phyloP scores from a whole-genome alignment of 2,888 invertebrate species.

The Halictus ligatus region DNA sequence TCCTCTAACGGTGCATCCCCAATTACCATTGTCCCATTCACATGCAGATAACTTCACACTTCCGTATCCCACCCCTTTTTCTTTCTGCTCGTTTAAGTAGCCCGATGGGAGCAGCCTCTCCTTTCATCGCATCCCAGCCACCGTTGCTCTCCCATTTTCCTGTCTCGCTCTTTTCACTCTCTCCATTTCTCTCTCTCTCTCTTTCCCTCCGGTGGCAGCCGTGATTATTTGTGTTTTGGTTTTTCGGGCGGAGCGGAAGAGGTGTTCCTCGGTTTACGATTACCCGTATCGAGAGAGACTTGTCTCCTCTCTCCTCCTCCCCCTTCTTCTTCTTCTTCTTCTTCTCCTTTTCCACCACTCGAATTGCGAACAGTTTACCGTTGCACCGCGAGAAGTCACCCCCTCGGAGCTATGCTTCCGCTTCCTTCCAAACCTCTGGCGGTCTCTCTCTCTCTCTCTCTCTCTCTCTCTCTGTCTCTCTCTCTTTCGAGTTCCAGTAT shows the following conservation, averaged over 20 bases:
- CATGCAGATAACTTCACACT: conserved; percentile 82
- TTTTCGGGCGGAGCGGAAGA: conserved; percentile 82
- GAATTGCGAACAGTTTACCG: conserved; percentile 35
- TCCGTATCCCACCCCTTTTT: conserved; percentile 54
- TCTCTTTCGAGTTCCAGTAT: not conserved
- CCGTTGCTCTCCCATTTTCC: conserved; percentile 55
- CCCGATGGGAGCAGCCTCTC: conserved; percentile 70
- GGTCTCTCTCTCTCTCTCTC: not conserved
- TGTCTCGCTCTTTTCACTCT: not conserved
- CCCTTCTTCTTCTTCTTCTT: not conserved
- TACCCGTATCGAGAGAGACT: conserved; percentile 74
- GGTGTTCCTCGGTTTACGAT: conserved; percentile 73
- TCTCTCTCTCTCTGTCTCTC: not conserved
- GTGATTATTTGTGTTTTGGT: conserved; percentile 83
- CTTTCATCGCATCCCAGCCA: conserved; percentile 53
- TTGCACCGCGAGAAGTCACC: conserved; percentile 43
- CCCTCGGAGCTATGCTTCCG: not conserved
- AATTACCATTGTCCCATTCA: conserved; percentile 82
- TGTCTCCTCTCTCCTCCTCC: conserved; percentile 43
- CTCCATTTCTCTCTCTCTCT: not conserved
- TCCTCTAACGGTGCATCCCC: conserved; percentile 81
- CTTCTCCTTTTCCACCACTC: not conserved
- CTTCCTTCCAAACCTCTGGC: not conserved
- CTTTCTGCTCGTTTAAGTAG: conserved; percentile 69
- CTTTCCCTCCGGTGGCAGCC: conserved; percentile 10